Conservation (phyloP, 2,888 invertebrate genomes). For the Siphonodentalium dalli region DNA sequence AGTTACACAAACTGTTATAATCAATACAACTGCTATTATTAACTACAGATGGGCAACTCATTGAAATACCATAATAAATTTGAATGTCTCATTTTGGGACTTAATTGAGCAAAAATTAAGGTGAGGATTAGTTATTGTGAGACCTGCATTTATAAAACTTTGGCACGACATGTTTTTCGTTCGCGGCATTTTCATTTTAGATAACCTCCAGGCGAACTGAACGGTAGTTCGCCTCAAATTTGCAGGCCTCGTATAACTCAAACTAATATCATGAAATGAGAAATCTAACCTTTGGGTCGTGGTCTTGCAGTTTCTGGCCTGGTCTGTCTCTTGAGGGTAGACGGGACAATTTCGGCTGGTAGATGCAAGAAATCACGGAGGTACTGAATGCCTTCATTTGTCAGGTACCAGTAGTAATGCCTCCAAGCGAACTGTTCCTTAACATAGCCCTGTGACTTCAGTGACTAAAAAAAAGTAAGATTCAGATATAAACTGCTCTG, state of each 20-base stretch:
- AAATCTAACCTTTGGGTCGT: slow-evolving; percentile 49
- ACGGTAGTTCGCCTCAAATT: not conserved
- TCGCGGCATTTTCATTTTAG: no score
- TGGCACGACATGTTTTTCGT: no score
- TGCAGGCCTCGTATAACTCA: slow-evolving; percentile 15
- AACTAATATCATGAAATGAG: not conserved
- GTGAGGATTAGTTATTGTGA: no score
- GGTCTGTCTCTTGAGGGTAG: slow-evolving; percentile 91
- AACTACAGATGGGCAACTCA: no score
- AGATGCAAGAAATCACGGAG: slow-evolving; percentile 90
- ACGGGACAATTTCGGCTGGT: slow-evolving; percentile 97
- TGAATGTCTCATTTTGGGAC: no score
- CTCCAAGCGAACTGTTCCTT: slow-evolving; percentile 99
- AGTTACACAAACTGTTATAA: no score
- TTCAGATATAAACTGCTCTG: no score
- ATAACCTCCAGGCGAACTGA: no score
- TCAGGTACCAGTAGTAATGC: slow-evolving; percentile 99
- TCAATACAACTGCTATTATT: no score
- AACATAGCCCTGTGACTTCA: slow-evolving; percentile 97
- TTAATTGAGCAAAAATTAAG: no score
- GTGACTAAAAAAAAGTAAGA: slow-evolving; percentile 72
- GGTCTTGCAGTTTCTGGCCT: slow-evolving; percentile 77
- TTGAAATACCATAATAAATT: no score
- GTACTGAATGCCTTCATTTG: slow-evolving; percentile 98
- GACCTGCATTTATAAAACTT: no score